phyloP scores from a whole-genome alignment of 1,140 invertebrate genomes.

The Lutraria rhynchaena region DNA sequence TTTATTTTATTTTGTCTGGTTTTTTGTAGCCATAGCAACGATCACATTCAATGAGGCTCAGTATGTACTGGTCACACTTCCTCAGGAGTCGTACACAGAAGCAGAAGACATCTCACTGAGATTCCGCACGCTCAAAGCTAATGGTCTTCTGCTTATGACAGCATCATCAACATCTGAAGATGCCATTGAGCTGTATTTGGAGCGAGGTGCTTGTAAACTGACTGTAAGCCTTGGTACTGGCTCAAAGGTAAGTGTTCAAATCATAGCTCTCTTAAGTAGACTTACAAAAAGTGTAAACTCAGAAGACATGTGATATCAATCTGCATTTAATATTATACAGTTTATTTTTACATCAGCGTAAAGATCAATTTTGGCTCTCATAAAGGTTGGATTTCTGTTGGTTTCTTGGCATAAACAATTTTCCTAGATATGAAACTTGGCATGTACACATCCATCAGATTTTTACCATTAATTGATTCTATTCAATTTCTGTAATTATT shows the following conservation, averaged over 20 bases:
- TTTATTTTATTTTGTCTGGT: conserved; percentile 39
- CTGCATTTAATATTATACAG: too few relatives aligned
- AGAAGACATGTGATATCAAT: too few relatives aligned
- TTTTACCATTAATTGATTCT: too few relatives aligned
- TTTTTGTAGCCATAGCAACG: conserved; percentile 90
- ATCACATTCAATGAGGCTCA: conserved; percentile 94
- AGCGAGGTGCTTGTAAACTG: conserved; percentile 90
- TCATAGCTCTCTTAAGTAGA: too few relatives aligned
- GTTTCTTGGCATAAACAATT: too few relatives aligned
- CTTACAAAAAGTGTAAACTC: too few relatives aligned
- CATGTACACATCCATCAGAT: too few relatives aligned
- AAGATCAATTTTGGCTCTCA: too few relatives aligned
- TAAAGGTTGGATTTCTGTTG: too few relatives aligned
- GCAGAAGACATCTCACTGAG: conserved; percentile 95
- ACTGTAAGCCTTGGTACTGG: conserved; percentile 92
- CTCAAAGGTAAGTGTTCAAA: conserved; percentile 89
- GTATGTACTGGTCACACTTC: conserved; percentile 90
- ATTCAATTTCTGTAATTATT: too few relatives aligned
- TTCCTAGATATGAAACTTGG: too few relatives aligned
- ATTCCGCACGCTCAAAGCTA: conserved; percentile 91
- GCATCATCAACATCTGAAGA: conserved; percentile 89
- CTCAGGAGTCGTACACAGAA: conserved; percentile 92
- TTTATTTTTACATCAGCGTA: too few relatives aligned
- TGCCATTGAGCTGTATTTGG: conserved; percentile 91
- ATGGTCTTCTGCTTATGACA: conserved; percentile 82